A percentile compares a stretch with the other conserved stretches of the same genome.
phyloP scores from a whole-genome alignment of 1,140 invertebrate genomes.

The Orius laevigatus region DNA sequence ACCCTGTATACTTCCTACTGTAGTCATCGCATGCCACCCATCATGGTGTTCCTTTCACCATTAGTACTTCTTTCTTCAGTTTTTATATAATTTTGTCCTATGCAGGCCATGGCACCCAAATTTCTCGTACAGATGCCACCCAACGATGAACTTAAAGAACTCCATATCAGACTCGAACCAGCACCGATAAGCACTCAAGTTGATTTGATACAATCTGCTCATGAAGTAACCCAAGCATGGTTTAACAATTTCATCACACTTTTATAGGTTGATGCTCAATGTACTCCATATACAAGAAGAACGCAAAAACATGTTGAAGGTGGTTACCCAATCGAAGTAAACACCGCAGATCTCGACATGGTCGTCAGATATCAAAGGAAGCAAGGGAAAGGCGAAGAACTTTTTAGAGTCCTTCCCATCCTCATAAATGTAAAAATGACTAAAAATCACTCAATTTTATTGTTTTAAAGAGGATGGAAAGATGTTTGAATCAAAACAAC shows the following conservation, averaged over 20 bases:
- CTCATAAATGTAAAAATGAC: conserved; percentile 1
- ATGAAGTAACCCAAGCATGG: conserved; percentile 4
- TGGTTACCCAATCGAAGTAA: conserved; percentile 10
- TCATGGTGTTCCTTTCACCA: too few relatives aligned
- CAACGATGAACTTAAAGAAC: too few relatives aligned
- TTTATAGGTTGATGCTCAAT: too few relatives aligned
- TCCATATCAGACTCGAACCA: background rate
- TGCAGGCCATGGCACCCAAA: too few relatives aligned
- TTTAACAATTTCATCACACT: too few relatives aligned
- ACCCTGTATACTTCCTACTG: too few relatives aligned
- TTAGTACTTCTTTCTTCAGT: too few relatives aligned
- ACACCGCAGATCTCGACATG: conserved; percentile 4
- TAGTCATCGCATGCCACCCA: too few relatives aligned
- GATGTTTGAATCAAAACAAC: conserved; percentile 6
- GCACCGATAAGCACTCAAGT: background rate
- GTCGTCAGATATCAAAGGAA: conserved; percentile 12
- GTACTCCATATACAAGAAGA: conserved; percentile 10
- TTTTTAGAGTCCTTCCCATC: conserved; percentile 5
- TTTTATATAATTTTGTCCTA: too few relatives aligned
- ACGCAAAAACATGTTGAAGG: conserved; percentile 12
- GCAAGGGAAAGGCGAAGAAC: conserved; percentile 8
- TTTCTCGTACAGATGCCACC: too few relatives aligned
- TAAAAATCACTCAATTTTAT: background rate
- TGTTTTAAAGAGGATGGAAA: conserved; percentile 1
- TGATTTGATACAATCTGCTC: background rate